These are phyloP conservation scores for Dasyprocta punctata DNA, from an alignment of 2,113 vertebrate genomes.

Conservation along the genomic window DNA sequence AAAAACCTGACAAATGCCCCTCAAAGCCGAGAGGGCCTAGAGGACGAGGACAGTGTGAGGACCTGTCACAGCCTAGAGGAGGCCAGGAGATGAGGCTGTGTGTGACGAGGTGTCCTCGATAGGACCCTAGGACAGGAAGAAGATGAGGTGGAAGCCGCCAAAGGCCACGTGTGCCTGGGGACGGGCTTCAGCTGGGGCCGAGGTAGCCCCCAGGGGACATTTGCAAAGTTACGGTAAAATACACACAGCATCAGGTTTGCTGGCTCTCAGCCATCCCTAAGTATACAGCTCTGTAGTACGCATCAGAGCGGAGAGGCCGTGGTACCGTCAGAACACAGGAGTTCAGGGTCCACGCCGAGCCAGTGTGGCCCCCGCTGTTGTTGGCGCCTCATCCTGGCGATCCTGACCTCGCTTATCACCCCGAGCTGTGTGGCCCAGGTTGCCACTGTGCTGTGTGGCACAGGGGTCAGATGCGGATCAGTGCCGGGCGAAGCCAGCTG, in stretches of 20 bases:
- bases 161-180: not conserved
- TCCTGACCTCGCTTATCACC: accelerated
- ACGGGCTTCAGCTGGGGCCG: not conserved
- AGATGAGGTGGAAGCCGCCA: accelerated
- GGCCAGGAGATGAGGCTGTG: accelerated
- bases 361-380: not conserved
- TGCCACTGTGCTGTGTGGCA: not conserved
- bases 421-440: accelerated
- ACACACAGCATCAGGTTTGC: not conserved
- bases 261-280: not conserved
- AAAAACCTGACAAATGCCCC: not conserved
- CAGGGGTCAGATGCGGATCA: not conserved
- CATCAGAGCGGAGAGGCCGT: accelerated
- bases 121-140: not conserved
- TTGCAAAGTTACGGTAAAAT: accelerated
- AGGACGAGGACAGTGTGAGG: not conserved
- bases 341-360: not conserved
- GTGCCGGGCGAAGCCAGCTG: not conserved
- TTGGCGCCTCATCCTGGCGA: accelerated
- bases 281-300: not conserved
- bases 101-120: accelerated
- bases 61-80: not conserved
- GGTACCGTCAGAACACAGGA: not conserved
- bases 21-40: not conserved
- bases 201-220: not conserved